Conservation (phyloP, 2,797 vertebrate genomes). For the Rhabdomys pumilio region DNA sequence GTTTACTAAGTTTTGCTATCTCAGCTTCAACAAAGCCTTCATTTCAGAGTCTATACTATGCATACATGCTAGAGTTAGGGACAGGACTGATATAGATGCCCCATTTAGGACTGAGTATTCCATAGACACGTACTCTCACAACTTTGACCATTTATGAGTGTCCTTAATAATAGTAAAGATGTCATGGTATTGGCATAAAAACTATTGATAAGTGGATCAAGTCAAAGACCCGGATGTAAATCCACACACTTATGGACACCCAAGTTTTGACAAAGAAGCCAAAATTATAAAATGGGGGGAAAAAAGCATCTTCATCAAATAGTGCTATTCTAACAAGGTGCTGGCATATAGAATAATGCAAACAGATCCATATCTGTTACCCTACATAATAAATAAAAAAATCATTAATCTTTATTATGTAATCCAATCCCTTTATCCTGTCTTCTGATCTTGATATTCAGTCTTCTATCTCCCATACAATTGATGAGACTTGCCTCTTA, state of each 20-base stretch:
- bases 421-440: too few relatives aligned
- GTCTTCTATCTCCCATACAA: not conserved
- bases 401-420: not conserved
- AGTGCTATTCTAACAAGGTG: not conserved
- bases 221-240: not conserved
- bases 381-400: too few relatives aligned
- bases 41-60: not conserved
- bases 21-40: not conserved
- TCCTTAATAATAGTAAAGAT: not conserved
- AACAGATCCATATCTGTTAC: too few relatives aligned
- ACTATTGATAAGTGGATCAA: not conserved
- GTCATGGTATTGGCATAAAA: not conserved
- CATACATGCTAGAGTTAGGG: too few relatives aligned
- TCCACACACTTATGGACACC: not conserved
- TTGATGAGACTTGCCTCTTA: not conserved
- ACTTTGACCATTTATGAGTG: not conserved
- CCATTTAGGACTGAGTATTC: not conserved
- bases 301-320: not conserved
- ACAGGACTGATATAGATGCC: not conserved
- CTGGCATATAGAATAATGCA: too few relatives aligned
- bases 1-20: not conserved
- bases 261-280: not conserved
- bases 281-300: not conserved
- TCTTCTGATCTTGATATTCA: not conserved
- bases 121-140: not conserved